phyloP scores from a whole-genome alignment of 2,888 invertebrate genomes.

The Habrosyne pyritoides region DNA sequence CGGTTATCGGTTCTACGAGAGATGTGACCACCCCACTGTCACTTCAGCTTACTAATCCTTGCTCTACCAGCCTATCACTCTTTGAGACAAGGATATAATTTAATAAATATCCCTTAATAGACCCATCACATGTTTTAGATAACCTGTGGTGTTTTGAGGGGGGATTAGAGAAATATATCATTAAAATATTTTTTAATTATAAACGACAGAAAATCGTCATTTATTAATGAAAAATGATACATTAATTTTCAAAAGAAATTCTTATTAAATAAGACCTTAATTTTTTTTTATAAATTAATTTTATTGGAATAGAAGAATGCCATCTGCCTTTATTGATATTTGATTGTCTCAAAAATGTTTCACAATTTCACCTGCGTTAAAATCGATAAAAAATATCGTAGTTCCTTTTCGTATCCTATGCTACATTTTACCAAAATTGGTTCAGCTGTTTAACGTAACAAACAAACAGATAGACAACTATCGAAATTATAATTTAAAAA shows the following conservation, averaged over 20 bases:
- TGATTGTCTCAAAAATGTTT: neutral
- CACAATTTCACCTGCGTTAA: neutral
- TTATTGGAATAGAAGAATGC: neutral
- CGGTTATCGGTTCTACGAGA: too few species aligned
- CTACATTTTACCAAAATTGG: too few species aligned
- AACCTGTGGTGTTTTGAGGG: conserved; percentile 62
- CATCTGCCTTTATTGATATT: neutral
- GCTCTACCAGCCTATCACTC: too few species aligned
- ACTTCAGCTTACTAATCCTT: too few species aligned
- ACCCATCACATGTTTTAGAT: conserved; percentile 52
- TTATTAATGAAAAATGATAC: neutral
- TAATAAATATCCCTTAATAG: conserved; percentile 50
- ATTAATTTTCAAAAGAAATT: too few species aligned
- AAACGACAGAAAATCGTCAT: conserved; percentile 8
- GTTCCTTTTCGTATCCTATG: too few species aligned
- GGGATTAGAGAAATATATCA: conserved; percentile 53
- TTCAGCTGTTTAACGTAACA: too few species aligned
- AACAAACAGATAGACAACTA: too few species aligned
- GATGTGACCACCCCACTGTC: too few species aligned
- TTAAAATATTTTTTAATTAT: conserved; percentile 7
- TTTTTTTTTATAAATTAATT: neutral
- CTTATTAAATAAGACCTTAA: neutral
- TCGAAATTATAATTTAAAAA: too few species aligned
- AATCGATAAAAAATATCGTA: neutral
- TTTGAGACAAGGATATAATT: too few species aligned